Percentiles rank a stretch among this genome's conserved stretches.
Evolutionary conservation across 1,140 invertebrate species (phyloP).

Genomic region (Papilio aristodemus): DNA sequence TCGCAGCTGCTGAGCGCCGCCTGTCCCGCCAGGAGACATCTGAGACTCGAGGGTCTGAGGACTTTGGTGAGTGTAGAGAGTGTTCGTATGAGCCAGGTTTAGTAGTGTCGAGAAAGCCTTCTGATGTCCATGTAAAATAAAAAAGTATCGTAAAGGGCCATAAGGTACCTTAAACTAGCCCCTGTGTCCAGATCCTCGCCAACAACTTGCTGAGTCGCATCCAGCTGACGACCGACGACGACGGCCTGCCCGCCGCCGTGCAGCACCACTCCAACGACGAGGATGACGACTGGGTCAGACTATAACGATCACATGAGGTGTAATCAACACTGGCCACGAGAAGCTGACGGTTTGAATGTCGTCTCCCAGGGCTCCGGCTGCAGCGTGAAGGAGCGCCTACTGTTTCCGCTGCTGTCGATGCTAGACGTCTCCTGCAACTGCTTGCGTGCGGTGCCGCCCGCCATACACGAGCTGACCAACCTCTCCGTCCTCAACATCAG

Average conservation of each 20-base stretch:
- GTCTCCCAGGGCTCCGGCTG: slow-evolving; percentile 64
- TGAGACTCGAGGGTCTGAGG: slow-evolving; percentile 88
- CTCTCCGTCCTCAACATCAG: slow-evolving; percentile 97
- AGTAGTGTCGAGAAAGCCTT: too few relatives aligned
- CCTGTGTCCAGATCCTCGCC: slow-evolving; percentile 87
- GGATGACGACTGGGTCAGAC: slow-evolving; percentile 83
- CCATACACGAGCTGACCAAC: slow-evolving; percentile 92
- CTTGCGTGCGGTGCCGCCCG: slow-evolving; percentile 87
- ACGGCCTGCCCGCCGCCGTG: slow-evolving; percentile 54
- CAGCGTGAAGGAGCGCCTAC: slow-evolving; percentile 83
- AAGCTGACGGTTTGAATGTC: too few relatives aligned
- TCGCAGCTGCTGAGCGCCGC: slow-evolving; percentile 89
- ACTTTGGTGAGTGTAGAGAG: slow-evolving; percentile 83
- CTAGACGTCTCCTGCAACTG: slow-evolving; percentile 95
- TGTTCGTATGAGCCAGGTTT: background rate
- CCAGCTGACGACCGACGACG: slow-evolving; percentile 89
- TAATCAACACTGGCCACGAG: too few relatives aligned
- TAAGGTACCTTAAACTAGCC: too few relatives aligned
- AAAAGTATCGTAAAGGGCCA: too few relatives aligned
- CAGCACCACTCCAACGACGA: slow-evolving; percentile 67
- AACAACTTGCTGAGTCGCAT: slow-evolving; percentile 91
- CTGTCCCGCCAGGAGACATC: slow-evolving; percentile 91
- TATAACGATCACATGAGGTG: slow-evolving; percentile 34
- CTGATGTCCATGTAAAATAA: too few relatives aligned
- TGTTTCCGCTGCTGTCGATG: slow-evolving; percentile 97